A percentile compares a stretch with the other conserved stretches of the same genome.
phyloP scores from a whole-genome alignment of 2,113 vertebrate genomes.

The Mormyrus lacerda region DNA sequence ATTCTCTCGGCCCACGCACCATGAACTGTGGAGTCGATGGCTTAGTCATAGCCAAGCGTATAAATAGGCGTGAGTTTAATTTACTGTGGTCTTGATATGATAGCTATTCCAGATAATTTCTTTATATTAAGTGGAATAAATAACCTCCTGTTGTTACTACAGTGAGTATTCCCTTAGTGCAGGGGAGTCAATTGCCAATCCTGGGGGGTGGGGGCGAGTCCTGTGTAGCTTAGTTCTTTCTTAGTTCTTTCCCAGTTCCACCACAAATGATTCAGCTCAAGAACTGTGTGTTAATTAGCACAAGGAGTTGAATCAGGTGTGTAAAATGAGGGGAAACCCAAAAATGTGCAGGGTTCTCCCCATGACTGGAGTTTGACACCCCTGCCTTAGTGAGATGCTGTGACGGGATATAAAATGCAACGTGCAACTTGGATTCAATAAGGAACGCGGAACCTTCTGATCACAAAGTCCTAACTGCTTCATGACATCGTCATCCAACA shows the following conservation, averaged over 20 bases:
- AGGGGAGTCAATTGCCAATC: background rate
- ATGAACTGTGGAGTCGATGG: background rate
- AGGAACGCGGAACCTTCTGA: background rate
- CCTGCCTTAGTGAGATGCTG: background rate
- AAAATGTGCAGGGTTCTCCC: too few species aligned
- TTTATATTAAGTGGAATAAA: background rate
- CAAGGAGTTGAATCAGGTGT: too few species aligned
- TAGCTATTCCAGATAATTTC: background rate
- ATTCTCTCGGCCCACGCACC: background rate
- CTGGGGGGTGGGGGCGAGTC: too few species aligned
- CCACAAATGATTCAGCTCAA: too few species aligned
- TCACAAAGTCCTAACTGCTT: background rate
- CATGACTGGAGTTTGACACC: too few species aligned
- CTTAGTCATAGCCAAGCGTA: background rate
- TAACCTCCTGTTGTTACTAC: background rate
- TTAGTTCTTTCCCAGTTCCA: too few species aligned
- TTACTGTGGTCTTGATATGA: background rate
- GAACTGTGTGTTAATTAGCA: too few species aligned
- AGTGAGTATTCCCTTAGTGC: background rate
- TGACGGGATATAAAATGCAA: background rate
- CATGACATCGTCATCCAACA: background rate
- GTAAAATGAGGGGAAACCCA: too few species aligned
- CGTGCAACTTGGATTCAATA: background rate
- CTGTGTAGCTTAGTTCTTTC: too few species aligned
- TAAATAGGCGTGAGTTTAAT: slow-evolving; percentile 1